phyloP scores from a whole-genome alignment of 2,113 vertebrate species.

The Actenoides lindsayi region DNA sequence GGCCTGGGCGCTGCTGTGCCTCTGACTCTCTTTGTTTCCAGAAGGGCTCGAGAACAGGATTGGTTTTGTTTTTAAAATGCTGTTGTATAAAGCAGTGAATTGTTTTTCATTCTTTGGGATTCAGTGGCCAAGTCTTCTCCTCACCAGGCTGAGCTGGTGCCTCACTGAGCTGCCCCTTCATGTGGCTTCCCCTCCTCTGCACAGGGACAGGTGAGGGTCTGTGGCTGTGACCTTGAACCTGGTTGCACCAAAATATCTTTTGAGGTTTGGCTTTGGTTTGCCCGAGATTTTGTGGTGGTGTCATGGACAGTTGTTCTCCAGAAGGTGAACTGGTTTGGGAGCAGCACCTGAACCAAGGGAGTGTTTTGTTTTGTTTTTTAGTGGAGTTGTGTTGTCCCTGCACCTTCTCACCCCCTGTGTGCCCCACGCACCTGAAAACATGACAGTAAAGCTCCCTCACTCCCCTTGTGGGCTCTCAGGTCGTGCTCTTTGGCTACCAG shows the following conservation, averaged over 20 bases:
- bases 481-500: neutral
- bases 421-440: accelerated
- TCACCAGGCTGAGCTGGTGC: neutral
- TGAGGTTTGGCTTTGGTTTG: neutral
- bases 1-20: neutral
- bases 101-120: neutral
- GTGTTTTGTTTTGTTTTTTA: neutral
- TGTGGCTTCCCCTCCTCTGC: too few relatives aligned
- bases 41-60: neutral
- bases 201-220: accelerated
- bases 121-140: accelerated
- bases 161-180: neutral
- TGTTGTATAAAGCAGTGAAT: neutral
- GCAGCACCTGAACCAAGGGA: neutral
- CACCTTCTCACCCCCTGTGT: accelerated
- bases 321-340: neutral
- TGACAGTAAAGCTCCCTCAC: neutral
- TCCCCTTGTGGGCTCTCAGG: neutral
- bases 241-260: neutral
- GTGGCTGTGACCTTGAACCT: neutral
- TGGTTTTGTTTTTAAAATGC: neutral
- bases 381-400: neutral
- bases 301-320: neutral
- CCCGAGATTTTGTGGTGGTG: accelerated
- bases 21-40: neutral